phyloP scores from a whole-genome alignment of 2,797 vertebrate genomes.

The Liasis olivaceus region DNA sequence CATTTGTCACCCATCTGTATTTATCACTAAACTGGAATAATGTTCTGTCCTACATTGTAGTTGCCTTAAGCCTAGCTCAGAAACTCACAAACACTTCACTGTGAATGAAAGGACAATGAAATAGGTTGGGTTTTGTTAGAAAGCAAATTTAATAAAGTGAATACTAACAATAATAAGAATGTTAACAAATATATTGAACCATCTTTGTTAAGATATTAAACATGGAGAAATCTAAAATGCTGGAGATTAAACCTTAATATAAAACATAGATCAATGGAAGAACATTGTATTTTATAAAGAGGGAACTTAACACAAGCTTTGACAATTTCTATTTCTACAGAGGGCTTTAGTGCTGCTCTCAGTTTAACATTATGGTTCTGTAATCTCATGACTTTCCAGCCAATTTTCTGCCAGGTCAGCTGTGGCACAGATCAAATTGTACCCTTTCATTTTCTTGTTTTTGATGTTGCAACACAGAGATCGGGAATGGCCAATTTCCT shows the following conservation, averaged over 20 bases:
- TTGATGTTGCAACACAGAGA: no score
- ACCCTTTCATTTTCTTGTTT: no score
- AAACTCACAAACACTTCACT: neutral
- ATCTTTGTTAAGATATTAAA: neutral
- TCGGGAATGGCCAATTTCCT: no score
- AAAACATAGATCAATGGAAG: neutral
- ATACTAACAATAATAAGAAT: neutral
- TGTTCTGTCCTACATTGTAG: neutral
- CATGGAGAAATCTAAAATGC: neutral
- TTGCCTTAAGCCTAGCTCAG: neutral
- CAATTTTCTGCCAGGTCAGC: neutral
- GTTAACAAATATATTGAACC: neutral
- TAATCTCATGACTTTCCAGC: neutral
- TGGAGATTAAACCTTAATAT: neutral
- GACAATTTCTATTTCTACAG: neutral
- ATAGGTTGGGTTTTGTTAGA: neutral
- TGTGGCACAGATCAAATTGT: no score
- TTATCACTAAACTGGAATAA: neutral
- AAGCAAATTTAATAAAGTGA: neutral
- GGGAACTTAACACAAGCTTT: neutral
- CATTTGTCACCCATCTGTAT: neutral
- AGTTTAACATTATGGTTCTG: neutral
- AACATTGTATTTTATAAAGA: neutral
- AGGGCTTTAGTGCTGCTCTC: neutral
- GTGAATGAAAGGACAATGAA: neutral